Base-by-base conservation (phyloP, 2,797 vertebrate genomes). In the Chaetodon trifasciatus region DNA sequence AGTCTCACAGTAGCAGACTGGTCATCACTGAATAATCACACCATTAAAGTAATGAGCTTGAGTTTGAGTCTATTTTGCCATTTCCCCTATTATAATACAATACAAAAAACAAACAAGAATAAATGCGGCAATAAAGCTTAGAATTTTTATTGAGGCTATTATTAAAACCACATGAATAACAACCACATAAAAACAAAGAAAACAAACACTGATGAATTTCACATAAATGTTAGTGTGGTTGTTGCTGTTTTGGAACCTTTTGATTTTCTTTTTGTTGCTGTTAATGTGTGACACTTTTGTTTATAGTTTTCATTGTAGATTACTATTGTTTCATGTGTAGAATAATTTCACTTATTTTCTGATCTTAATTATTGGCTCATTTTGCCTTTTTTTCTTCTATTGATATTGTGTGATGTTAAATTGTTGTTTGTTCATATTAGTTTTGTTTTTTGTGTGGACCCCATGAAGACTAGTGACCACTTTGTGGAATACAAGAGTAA, bases 11-110 rank as follows among this genome's bases (percentile, higher is more conserved):
- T 4, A 61, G 75, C 70, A 62, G 70, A 76, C 32, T 63, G 75
- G 39, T 68, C 52, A 75, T 71, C 46, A 35, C 32, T 70, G 28
- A 44, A 55, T 60, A 80, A 74, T 72, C 32, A 72, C 56, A 78
- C 32, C 21, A 12, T 56, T 28, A 5, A 42, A 42, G 13, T 55
- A 75, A 79, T 53, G 28, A 79, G 50, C 64, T 62, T 42, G 7
- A 40, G 21, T 40, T 24, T 9, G 13, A 32, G 28, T 53, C 8
- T 46, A 74, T 81, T 76, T 42, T 70, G 32, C 15, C 5, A 65
- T 24, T 32, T 69, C 8, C 28, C 4, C 6, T 8, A 56, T 64
- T 10, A n/a, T 56, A 10, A 56, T 32, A 52, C 35, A 7, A 44
- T 50, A 1, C 5, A 28, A 72, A 72, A 32, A 32, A 32, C 28